A percentile compares a stretch with the other conserved stretches of the same genome.
Evolutionary conservation across 2,113 vertebrate species (phyloP).

Genomic region (human (Homo sapiens)): GRCh38 chr13:19314501-19315000

Average conservation of each 20-base stretch:
- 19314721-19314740: background rate
- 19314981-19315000: too few relatives aligned
- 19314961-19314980: too few relatives aligned
- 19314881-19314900: too few relatives aligned
- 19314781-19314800: background rate
- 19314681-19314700: conserved; percentile 31
- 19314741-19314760: background rate
- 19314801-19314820: background rate
- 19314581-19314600: background rate
- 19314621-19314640: background rate
- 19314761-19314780: background rate
- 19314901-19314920: too few relatives aligned
- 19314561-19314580: too few relatives aligned
- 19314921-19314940: too few relatives aligned
- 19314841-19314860: background rate
- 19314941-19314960: too few relatives aligned
- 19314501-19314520: too few relatives aligned
- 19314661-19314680: background rate
- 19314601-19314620: background rate
- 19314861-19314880: background rate
- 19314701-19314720: conserved; percentile 74
- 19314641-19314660: background rate
- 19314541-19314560: too few relatives aligned
- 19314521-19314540: too few relatives aligned
- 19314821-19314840: background rate